phyloP scores from a whole-genome alignment of 2,888 invertebrate species.

The Metalampra italica region DNA sequence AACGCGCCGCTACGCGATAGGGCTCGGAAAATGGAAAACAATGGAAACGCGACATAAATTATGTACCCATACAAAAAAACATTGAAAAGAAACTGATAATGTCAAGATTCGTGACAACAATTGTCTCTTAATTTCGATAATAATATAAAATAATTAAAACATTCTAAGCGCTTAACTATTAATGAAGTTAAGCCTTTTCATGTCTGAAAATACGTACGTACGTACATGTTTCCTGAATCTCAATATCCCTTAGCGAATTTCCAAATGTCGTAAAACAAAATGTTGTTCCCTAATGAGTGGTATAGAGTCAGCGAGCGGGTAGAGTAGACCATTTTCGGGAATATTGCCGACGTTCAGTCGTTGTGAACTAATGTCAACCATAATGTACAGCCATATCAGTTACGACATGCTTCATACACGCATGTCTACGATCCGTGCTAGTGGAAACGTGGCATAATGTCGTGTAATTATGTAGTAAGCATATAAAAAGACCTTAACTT shows the following conservation, averaged over 20 bases:
- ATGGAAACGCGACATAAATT: conserved; percentile 47
- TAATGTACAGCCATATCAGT: neutral
- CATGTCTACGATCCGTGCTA: neutral
- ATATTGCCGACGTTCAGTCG: neutral
- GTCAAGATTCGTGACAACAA: neutral
- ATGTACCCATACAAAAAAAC: conserved; percentile 1
- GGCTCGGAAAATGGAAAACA: conserved; percentile 65
- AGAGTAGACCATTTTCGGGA: neutral
- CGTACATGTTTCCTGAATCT: neutral
- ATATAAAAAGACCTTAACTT: conserved; percentile 1
- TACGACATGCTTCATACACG: neutral
- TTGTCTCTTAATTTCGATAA: too few species aligned
- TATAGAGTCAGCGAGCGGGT: neutral
- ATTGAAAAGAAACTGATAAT: neutral
- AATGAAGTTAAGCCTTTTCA: too few species aligned
- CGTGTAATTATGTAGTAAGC: neutral
- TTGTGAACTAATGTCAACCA: neutral
- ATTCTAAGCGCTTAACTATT: too few species aligned
- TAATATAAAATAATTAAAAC: too few species aligned
- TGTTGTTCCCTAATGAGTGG: neutral
- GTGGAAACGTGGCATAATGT: neutral
- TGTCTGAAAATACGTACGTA: neutral
- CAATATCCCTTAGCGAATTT: too few species aligned
- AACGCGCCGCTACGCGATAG: conserved; percentile 52
- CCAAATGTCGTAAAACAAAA: neutral